phyloP scores from a whole-genome alignment of 2,797 vertebrate genomes.

The Cercopithecus neglectus region DNA sequence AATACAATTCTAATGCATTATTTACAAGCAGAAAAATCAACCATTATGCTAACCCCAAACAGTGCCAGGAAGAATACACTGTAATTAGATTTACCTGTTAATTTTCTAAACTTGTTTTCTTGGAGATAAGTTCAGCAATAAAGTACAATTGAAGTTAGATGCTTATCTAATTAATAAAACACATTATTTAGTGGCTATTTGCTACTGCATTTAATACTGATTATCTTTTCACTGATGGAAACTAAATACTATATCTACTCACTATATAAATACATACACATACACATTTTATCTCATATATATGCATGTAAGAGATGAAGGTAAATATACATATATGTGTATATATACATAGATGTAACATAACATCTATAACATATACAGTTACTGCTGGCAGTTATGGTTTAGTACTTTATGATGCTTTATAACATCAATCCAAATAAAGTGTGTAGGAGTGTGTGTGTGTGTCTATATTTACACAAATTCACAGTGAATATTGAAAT shows the following conservation, averaged over 20 bases:
- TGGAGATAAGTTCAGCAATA: not conserved
- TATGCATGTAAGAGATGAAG: not conserved
- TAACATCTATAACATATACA: not conserved
- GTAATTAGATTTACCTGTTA: not conserved
- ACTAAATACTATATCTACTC: not conserved
- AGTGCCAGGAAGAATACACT: not conserved
- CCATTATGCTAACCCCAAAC: not conserved
- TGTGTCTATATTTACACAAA: not conserved
- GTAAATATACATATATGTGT: not conserved
- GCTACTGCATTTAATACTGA: not conserved
- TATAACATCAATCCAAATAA: not conserved
- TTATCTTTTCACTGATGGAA: not conserved
- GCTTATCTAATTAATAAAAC: not conserved
- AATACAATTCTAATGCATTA: not conserved
- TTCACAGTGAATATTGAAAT: not conserved
- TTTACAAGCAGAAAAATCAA: not conserved
- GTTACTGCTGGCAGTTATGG: no score
- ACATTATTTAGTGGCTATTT: not conserved
- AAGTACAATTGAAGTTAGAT: not conserved
- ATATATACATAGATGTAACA: not conserved
- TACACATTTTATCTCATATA: not conserved
- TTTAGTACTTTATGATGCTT: not conserved
- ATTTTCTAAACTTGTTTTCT: not conserved
- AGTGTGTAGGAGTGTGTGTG: rapidly evolving
- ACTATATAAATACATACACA: not conserved